A percentile compares a stretch with the other conserved stretches of the same genome.
These are phyloP conservation scores for Eclectus roratus DNA, from an alignment of 2,113 vertebrate genomes.

Conservation along the genomic window DNA sequence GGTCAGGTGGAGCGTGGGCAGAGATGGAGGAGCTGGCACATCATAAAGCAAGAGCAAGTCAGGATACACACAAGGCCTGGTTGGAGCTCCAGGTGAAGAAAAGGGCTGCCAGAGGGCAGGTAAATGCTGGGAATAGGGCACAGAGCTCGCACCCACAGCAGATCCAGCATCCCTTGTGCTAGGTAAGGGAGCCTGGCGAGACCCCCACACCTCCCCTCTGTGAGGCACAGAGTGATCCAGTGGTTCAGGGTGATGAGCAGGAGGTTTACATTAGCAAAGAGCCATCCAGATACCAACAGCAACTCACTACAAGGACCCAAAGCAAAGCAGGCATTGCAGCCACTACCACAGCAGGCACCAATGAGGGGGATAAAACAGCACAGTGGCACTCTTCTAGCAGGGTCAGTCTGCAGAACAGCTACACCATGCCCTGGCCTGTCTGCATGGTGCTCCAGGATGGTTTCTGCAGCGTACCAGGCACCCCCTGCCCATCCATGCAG, in stretches of 20 bases:
- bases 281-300: neutral
- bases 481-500: neutral
- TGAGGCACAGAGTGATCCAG: neutral
- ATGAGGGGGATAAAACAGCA: neutral
- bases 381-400: neutral
- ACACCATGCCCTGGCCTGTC: accelerated
- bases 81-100: neutral
- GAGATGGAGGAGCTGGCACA: neutral
- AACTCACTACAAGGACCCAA: neutral
- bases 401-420: neutral
- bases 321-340: neutral
- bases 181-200: neutral
- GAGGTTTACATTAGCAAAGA: constrained; percentile 3
- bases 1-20: neutral
- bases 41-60: neutral
- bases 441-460: neutral
- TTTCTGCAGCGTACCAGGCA: accelerated
- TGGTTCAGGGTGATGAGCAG: neutral
- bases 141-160: neutral
- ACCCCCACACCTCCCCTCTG: neutral
- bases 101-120: neutral
- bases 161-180: neutral
- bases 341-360: neutral
- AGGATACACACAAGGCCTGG: neutral
- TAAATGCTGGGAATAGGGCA: neutral